phyloP scores from a whole-genome alignment of 1,140 invertebrate genomes.

The Ephestia elutella region DNA sequence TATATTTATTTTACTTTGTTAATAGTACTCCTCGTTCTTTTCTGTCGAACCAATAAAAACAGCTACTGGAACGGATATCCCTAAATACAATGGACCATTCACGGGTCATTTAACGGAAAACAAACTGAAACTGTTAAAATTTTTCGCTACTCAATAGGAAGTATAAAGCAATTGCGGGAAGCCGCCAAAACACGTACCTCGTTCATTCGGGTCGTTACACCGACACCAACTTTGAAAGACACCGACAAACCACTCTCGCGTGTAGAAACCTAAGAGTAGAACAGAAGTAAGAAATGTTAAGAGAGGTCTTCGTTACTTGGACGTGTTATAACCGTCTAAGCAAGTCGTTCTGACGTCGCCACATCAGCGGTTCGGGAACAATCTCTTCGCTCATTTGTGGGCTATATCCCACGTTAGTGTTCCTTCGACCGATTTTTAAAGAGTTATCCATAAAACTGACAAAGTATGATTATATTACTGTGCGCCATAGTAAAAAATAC shows the following conservation, averaged over 20 bases:
- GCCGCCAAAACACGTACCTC: constrained; percentile 66
- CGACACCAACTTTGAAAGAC: constrained; percentile 33
- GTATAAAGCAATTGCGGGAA: constrained; percentile 56
- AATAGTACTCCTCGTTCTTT: too few species aligned
- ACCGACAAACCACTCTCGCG: constrained; percentile 21
- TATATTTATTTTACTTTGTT: too few species aligned
- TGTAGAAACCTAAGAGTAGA: constrained; percentile 18
- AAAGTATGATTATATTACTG: not conserved
- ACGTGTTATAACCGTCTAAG: constrained; percentile 46
- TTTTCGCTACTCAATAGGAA: constrained; percentile 25
- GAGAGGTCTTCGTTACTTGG: constrained; percentile 40
- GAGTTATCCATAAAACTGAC: constrained; percentile 18
- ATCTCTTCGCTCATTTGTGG: constrained; percentile 54
- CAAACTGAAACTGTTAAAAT: not conserved
- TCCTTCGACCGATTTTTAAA: constrained; percentile 13
- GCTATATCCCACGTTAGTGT: constrained; percentile 35
- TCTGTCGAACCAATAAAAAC: constrained; percentile 27
- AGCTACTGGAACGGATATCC: constrained; percentile 16
- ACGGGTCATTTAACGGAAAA: constrained; percentile 18
- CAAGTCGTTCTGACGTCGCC: constrained; percentile 55
- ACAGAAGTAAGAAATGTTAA: constrained; percentile 22
- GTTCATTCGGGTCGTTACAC: constrained; percentile 57
- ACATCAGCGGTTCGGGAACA: constrained; percentile 57
- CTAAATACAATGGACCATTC: too few species aligned
- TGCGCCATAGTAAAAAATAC: too few species aligned